phyloP scores from a whole-genome alignment of 2,113 vertebrate genomes.

The Anguilla japonica region DNA sequence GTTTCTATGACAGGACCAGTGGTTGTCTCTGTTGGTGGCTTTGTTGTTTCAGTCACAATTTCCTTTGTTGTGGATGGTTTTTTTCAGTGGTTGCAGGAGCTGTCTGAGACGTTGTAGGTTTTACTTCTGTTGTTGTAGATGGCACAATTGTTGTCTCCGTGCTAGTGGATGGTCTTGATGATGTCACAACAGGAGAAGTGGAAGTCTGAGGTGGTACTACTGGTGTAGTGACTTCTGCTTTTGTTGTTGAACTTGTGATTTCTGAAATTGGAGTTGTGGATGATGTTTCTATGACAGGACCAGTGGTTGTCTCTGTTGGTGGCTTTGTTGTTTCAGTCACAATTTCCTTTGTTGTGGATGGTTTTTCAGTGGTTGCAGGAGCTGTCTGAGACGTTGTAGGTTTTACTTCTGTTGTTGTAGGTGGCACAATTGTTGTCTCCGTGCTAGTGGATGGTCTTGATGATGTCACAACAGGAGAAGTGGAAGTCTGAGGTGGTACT shows the following conservation, averaged over 20 bases:
- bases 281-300: slow-evolving; percentile 14
- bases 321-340: not conserved
- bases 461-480: not conserved
- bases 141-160: no score
- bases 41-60: not conserved
- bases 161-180: not conserved
- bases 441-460: not conserved
- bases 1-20: slow-evolving; percentile 20
- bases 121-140: not conserved
- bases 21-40: slow-evolving; percentile 12
- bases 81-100: not conserved
- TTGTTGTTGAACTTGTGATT: rapidly evolving
- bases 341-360: rapidly evolving
- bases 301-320: not conserved
- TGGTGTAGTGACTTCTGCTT: rapidly evolving
- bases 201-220: not conserved
- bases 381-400: not conserved
- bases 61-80: rapidly evolving
- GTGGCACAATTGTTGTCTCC: not conserved
- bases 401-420: not conserved
- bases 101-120: not conserved
- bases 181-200: no score
- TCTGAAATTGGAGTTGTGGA: not conserved
- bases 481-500: not conserved
- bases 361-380: not conserved